Conservation (phyloP, 1,140 invertebrate genomes). For the Bombus superbus region DNA sequence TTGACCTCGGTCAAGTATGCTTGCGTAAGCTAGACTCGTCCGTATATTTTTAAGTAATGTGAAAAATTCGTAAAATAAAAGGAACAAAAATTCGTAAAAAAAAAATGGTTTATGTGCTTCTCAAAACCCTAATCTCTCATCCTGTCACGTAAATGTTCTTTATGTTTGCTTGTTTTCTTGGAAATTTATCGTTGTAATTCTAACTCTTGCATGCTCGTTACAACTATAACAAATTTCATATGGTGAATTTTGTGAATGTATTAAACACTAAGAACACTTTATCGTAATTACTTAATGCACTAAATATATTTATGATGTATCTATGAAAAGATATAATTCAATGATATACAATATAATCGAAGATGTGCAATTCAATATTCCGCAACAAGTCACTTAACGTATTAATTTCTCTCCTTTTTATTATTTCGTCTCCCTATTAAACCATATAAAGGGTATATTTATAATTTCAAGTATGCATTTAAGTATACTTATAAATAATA, state of each 20-base stretch:
- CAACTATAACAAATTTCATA: constrained; percentile 4
- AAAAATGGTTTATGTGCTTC: constrained; percentile 7
- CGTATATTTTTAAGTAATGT: constrained; percentile 72
- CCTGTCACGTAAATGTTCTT: neutral
- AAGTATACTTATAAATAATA: constrained; percentile 13
- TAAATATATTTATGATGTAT: neutral
- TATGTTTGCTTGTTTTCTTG: constrained; percentile 8
- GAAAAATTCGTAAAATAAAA: constrained; percentile 63
- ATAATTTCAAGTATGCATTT: neutral
- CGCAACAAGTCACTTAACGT: neutral
- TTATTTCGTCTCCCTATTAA: neutral
- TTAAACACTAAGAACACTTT: neutral
- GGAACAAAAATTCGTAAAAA: constrained; percentile 52
- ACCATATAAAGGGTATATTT: neutral
- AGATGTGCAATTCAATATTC: neutral
- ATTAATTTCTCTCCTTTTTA: neutral
- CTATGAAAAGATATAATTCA: neutral
- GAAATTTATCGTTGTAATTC: neutral
- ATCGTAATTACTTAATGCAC: neutral
- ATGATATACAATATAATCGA: neutral
- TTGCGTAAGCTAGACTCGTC: constrained; percentile 67
- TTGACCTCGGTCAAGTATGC: constrained; percentile 64
- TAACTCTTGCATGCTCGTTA: constrained; percentile 36
- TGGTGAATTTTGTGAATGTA: neutral
- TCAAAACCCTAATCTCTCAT: neutral